Conservation (phyloP, 2,797 vertebrate species). For the Falco concolor region DNA sequence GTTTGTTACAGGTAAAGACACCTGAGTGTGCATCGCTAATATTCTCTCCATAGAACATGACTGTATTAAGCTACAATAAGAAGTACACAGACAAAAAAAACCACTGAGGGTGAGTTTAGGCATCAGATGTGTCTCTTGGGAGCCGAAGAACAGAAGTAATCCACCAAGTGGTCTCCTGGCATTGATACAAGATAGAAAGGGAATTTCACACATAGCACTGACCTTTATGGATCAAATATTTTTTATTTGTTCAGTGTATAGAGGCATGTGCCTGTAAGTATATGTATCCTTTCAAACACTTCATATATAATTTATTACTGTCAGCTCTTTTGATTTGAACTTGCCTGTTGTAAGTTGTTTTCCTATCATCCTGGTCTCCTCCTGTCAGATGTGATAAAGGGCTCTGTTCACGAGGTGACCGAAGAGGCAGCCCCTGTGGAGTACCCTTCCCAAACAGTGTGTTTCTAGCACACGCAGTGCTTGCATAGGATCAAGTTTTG, state of each 20-base stretch:
- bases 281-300: background rate
- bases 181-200: background rate
- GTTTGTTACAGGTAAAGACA: background rate
- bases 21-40: background rate
- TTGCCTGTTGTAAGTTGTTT: background rate
- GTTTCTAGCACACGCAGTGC: rapidly evolving
- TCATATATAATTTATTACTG: slow-evolving; percentile 5
- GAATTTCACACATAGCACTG: background rate
- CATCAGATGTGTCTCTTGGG: background rate
- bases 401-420: background rate
- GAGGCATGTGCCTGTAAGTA: background rate
- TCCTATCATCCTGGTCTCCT: background rate
- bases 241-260: background rate
- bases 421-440: background rate
- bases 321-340: background rate
- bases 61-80: background rate
- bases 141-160: background rate
- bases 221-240: slow-evolving; percentile 7
- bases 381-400: slow-evolving; percentile 23
- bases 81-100: background rate
- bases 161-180: background rate
- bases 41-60: background rate
- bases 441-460: background rate
- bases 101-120: background rate
- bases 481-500: rapidly evolving